These are phyloP conservation scores for Bujurquina vittata DNA, from an alignment of 2,113 vertebrate genomes.

Conservation along the genomic window DNA sequence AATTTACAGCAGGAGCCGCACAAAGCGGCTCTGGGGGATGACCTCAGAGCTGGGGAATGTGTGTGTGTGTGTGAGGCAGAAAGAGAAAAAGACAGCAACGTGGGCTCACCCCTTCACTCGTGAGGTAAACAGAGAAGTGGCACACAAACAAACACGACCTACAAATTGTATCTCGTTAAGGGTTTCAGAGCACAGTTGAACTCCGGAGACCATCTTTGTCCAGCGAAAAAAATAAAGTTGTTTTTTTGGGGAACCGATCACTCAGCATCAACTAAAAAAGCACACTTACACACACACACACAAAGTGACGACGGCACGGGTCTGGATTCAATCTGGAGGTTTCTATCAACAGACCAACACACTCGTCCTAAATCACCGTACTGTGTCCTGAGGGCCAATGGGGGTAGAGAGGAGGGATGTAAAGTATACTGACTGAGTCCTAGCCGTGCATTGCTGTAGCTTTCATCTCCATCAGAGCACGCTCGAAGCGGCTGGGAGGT, in stretches of 20 bases:
- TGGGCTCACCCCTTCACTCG: conserved; percentile 27
- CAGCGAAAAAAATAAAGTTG: neutral
- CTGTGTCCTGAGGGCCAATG: conserved; percentile 45
- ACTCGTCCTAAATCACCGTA: conserved; percentile 60
- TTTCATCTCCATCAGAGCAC: conserved; percentile 36
- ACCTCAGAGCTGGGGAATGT: conserved; percentile 76
- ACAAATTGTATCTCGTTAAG: conserved; percentile 9
- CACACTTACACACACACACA: conserved; percentile 28
- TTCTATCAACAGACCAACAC: conserved; percentile 63
- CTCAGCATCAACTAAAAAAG: conserved; percentile 21
- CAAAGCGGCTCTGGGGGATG: conserved; percentile 70
- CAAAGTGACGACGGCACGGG: conserved; percentile 47
- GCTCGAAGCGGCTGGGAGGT: neutral
- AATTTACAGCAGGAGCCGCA: conserved; percentile 72
- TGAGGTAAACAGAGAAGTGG: conserved; percentile 31
- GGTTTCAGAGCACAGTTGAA: neutral
- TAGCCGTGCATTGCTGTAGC: conserved; percentile 6
- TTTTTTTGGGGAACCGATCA: conserved; percentile 42
- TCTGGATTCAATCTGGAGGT: conserved; percentile 73
- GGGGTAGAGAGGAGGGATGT: neutral
- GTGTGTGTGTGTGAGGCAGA: conserved; percentile 35
- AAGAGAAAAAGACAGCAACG: conserved; percentile 14
- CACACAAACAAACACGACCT: conserved; percentile 34
- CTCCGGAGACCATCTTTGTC: neutral
- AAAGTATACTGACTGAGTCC: conserved; percentile 20